Conservation (phyloP, 2,888 invertebrate species). For the Himalopsyche anomala region DNA sequence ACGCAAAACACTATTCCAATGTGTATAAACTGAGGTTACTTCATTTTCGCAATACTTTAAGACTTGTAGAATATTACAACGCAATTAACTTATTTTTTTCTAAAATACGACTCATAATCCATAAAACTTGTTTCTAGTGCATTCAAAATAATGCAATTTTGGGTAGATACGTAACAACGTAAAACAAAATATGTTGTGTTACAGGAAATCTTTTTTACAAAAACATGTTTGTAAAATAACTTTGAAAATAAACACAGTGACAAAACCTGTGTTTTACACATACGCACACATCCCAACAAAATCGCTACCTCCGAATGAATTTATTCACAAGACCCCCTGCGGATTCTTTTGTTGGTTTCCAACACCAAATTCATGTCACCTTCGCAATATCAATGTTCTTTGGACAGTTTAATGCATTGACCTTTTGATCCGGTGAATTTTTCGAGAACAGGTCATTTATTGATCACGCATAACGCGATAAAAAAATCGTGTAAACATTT, state of each 20-base stretch:
- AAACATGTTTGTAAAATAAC: background rate
- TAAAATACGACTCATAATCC: too few species aligned
- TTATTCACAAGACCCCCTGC: slow-evolving; percentile 15
- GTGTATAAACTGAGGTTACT: too few species aligned
- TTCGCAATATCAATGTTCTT: background rate
- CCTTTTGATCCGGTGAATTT: background rate
- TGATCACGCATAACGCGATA: background rate
- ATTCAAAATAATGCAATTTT: too few species aligned
- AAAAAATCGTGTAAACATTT: too few species aligned
- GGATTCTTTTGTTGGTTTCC: slow-evolving; percentile 14
- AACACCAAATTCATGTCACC: slow-evolving; percentile 10
- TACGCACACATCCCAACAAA: background rate
- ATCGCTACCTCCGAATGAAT: background rate
- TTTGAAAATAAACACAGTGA: background rate
- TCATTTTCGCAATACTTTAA: too few species aligned
- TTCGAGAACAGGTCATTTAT: background rate
- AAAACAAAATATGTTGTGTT: too few species aligned
- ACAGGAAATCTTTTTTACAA: background rate
- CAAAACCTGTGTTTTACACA: background rate
- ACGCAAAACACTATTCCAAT: too few species aligned
- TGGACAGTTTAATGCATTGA: background rate
- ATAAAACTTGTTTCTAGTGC: too few species aligned
- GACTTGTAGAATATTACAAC: too few species aligned
- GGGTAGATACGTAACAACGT: too few species aligned
- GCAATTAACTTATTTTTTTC: too few species aligned